These are phyloP conservation scores for Actinopyga echinites DNA, from an alignment of 53 echinoderm and acorn worm species.

Conservation along the genomic window DNA sequence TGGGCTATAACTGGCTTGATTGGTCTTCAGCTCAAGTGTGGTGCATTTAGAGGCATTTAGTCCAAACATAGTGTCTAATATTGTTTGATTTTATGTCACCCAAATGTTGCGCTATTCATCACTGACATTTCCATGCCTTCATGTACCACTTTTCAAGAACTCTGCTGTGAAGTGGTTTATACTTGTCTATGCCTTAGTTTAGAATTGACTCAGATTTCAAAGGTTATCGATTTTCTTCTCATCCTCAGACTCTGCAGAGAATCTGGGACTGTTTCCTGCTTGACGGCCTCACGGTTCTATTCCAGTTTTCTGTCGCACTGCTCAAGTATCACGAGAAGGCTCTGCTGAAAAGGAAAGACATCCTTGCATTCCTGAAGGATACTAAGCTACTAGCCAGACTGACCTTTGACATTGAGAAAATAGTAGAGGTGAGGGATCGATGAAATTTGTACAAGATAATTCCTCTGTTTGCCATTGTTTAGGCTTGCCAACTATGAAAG, in stretches of 20 bases:
- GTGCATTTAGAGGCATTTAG: too few species aligned
- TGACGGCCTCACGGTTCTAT: conserved; percentile 84
- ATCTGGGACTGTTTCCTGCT: conserved; percentile 98
- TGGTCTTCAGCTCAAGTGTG: too few species aligned
- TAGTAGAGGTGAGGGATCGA: conserved; percentile 61
- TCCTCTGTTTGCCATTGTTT: too few species aligned
- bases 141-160: too few species aligned
- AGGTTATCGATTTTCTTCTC: background rate
- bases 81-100: too few species aligned
- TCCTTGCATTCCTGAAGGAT: conserved; percentile 88
- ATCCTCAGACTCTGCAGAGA: conserved; percentile 72
- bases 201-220: background rate
- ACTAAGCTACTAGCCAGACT: conserved; percentile 87
- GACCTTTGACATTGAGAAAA: conserved; percentile 80
- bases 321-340: conserved; percentile 84
- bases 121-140: too few species aligned
- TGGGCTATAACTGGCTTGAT: too few species aligned
- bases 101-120: too few species aligned
- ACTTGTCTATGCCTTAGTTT: background rate
- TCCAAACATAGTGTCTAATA: too few species aligned
- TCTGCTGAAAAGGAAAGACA: conserved; percentile 79
- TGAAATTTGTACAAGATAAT: too few species aligned
- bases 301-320: conserved; percentile 91
- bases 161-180: background rate
- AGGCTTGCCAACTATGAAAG: too few species aligned